Percentiles rank a stretch among this genome's conserved stretches.
Evolutionary conservation across 2,113 vertebrate species (phyloP).

Genomic region (Acrocephalus arundinaceus): DNA sequence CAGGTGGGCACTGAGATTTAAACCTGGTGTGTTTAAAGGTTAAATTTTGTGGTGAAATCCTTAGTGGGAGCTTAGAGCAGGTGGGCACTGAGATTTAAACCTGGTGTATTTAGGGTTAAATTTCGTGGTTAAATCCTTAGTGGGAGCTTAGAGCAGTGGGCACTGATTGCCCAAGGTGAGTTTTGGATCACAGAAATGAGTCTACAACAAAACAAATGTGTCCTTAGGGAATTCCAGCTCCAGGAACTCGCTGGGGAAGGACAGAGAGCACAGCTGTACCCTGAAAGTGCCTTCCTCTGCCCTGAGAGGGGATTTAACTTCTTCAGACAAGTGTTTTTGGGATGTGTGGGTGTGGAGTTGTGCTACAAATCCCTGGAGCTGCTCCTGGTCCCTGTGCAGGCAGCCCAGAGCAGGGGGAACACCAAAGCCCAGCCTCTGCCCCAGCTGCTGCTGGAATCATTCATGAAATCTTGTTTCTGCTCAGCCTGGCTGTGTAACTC

Average conservation of each 20-base stretch:
- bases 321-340: background rate
- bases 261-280: fast-evolving
- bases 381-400: background rate
- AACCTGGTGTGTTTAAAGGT: background rate
- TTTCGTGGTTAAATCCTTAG: too few species aligned
- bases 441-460: background rate
- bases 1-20: background rate
- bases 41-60: too few species aligned
- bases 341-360: background rate
- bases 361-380: background rate
- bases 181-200: background rate
- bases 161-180: background rate
- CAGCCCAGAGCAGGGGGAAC: background rate
- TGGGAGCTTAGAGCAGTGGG: background rate
- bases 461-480: background rate
- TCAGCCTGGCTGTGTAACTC: background rate
- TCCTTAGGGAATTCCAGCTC: background rate
- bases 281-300: background rate
- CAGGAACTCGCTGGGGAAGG: background rate
- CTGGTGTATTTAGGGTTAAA: fast-evolving
- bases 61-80: background rate
- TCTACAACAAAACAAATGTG: background rate
- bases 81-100: background rate
- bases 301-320: background rate
- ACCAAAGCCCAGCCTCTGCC: background rate